Conservation (phyloP, 2,113 vertebrate species). For the Oxyura jamaicensis region DNA sequence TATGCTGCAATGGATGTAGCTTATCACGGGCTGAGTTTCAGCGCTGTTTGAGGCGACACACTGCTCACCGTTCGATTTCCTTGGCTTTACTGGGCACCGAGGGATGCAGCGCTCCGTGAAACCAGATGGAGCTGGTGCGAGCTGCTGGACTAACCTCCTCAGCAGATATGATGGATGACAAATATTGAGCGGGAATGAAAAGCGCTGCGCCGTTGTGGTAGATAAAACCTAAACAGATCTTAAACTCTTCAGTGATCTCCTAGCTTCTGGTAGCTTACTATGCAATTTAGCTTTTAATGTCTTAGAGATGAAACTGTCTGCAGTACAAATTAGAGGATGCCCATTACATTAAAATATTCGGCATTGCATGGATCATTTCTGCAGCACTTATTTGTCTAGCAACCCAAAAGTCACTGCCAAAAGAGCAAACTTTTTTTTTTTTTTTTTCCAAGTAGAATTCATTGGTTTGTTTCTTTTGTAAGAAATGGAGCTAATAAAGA, state of each 20-base stretch:
- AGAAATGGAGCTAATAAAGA: not conserved
- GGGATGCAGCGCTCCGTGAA: slow-evolving; percentile 10
- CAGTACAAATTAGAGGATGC: not conserved
- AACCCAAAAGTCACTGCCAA: not conserved
- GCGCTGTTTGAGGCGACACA: not conserved
- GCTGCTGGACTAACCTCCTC: not conserved
- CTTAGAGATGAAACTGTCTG: not conserved
- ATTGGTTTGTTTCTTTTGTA: not conserved
- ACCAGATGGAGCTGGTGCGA: slow-evolving; percentile 29
- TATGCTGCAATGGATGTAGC: not conserved
- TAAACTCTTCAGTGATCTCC: not conserved
- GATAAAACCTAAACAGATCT: slow-evolving; percentile 14
- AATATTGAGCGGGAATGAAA: slow-evolving; percentile 31
- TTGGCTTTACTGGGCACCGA: slow-evolving; percentile 27
- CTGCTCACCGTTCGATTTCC: not conserved
- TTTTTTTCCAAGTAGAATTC: not conserved
- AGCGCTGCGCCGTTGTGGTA: not conserved
- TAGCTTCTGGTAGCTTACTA: not conserved
- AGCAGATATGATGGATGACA: slow-evolving; percentile 38
- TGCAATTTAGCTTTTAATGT: not conserved
- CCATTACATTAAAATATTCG: not conserved
- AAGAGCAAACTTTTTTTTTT: not conserved
- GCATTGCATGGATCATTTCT: not conserved
- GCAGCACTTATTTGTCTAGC: not conserved
- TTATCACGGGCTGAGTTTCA: not conserved